phyloP scores from a whole-genome alignment of 2,888 invertebrate genomes.

The Euspilapteryx auroguttella region DNA sequence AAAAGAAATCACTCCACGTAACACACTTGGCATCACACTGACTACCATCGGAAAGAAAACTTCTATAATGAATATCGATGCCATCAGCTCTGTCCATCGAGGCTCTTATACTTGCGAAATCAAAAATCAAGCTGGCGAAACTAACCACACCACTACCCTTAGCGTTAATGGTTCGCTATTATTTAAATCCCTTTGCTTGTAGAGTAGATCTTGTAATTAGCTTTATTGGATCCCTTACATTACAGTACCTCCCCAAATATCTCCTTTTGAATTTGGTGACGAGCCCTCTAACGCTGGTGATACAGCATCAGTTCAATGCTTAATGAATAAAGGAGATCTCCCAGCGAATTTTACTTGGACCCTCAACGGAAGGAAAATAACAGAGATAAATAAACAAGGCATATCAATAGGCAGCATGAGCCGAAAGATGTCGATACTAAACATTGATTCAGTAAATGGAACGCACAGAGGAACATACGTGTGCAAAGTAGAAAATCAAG shows the following conservation, averaged over 20 bases:
- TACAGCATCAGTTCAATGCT: conserved; percentile 73
- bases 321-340: conserved; percentile 76
- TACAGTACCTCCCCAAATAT: conserved; percentile 69
- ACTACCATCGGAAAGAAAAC: conserved; percentile 65
- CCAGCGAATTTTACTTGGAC: conserved; percentile 78
- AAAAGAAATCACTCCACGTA: conserved; percentile 44
- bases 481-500: conserved; percentile 71
- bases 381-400: conserved; percentile 55
- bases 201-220: neutral
- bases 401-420: conserved; percentile 66
- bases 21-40: conserved; percentile 59
- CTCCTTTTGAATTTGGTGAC: conserved; percentile 68
- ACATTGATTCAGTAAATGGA: conserved; percentile 69
- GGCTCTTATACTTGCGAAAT: conserved; percentile 70
- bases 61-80: conserved; percentile 67
- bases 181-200: neutral
- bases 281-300: conserved; percentile 75
- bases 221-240: neutral
- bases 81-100: conserved; percentile 62
- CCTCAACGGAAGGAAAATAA: conserved; percentile 53
- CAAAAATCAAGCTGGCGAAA: conserved; percentile 63
- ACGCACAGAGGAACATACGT: conserved; percentile 75
- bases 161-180: conserved; percentile 62
- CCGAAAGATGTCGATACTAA: conserved; percentile 66
- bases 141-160: conserved; percentile 60